Evolutionary conservation across 2,888 invertebrate genomes (phyloP).

Genomic region (Drosophila dives): DNA sequence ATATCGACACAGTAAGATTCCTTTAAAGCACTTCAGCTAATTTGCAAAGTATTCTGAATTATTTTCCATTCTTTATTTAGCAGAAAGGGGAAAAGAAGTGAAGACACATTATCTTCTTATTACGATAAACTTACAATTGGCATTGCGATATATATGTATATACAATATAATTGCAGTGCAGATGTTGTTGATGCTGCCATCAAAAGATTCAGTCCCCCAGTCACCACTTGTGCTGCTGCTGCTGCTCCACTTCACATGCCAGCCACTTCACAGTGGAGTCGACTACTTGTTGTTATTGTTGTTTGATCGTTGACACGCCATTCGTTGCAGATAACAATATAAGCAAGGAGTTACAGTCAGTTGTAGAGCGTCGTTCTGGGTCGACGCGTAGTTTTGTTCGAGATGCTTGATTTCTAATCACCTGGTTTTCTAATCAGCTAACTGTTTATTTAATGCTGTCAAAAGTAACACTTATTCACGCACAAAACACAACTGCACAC

Average conservation of each 20-base stretch:
- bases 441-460: constrained; percentile 67
- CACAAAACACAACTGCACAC: constrained; percentile 6
- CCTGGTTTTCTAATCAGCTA: constrained; percentile 53
- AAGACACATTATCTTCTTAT: constrained; percentile 45
- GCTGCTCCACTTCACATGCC: constrained; percentile 48
- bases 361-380: constrained; percentile 3
- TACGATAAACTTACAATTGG: constrained; percentile 28
- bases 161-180: constrained; percentile 35
- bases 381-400: constrained; percentile 13
- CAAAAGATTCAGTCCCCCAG: not conserved
- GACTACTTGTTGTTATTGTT: constrained; percentile 8
- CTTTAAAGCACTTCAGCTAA: not conserved
- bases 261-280: constrained; percentile 32
- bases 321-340: constrained; percentile 39
- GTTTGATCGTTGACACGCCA: constrained; percentile 55
- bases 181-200: constrained; percentile 6
- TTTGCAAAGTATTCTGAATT: not conserved
- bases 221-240: constrained; percentile 10
- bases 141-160: constrained; percentile 25
- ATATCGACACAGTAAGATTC: not conserved
- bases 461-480: constrained; percentile 67
- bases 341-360: constrained; percentile 8
- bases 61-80: constrained; percentile 7
- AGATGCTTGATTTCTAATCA: constrained; percentile 50
- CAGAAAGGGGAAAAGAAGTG: constrained; percentile 2